A percentile compares a stretch with the other conserved stretches of the same genome.
These are phyloP conservation scores for Pammene fasciana DNA, from an alignment of 2,888 invertebrate species.

Conservation along the genomic window DNA sequence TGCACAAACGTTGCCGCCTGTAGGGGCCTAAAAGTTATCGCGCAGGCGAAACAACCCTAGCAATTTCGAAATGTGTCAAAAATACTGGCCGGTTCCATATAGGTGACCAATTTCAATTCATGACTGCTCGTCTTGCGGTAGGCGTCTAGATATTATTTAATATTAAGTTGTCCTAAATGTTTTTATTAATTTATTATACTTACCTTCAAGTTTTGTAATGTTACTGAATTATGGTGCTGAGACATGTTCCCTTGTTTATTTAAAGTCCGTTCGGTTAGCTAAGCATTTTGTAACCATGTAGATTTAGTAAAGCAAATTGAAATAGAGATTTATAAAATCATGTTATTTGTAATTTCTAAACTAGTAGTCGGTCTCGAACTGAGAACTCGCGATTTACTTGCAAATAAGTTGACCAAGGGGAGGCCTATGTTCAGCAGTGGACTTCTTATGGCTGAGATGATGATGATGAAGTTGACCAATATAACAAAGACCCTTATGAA, in stretches of 20 bases:
- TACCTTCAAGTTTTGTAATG: constrained; percentile 45
- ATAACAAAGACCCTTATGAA: no score
- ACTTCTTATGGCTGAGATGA: no score
- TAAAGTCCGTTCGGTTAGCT: constrained; percentile 44
- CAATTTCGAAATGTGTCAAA: neutral
- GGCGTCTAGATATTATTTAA: constrained; percentile 28
- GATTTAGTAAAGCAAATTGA: constrained; percentile 44
- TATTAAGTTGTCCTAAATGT: constrained; percentile 39
- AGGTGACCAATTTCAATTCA: constrained; percentile 6
- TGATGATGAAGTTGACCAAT: no score
- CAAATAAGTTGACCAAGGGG: no score
- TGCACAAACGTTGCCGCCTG: neutral
- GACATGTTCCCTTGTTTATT: constrained; percentile 52
- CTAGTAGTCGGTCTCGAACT: no score
- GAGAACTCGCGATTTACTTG: no score
- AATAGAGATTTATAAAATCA: constrained; percentile 44
- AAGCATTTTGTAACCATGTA: constrained; percentile 40
- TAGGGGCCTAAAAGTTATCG: neutral
- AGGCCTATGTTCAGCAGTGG: no score
- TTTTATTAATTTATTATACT: constrained; percentile 39
- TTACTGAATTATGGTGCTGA: constrained; percentile 20
- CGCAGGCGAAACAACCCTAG: constrained; percentile 3
- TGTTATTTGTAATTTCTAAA: constrained; percentile 7
- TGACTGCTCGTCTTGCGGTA: constrained; percentile 5
- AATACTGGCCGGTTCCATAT: neutral